Percentiles rank a stretch among this genome's conserved stretches.
Conservation (phyloP, 2,888 invertebrate genomes). For the Acanthosepion pharaonis region DNA sequence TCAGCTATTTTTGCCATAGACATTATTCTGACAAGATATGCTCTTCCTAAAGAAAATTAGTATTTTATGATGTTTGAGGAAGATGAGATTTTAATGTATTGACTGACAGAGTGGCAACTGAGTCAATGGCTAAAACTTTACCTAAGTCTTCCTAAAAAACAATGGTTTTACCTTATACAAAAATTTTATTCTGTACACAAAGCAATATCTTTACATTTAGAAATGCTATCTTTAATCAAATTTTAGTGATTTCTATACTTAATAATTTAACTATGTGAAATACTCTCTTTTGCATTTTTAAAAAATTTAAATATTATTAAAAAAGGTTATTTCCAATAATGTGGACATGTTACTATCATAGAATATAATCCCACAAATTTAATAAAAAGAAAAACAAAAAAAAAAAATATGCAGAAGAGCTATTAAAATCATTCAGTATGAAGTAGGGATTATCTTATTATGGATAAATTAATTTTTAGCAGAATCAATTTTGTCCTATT, state of each 20-base stretch:
- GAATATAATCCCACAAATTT: no score
- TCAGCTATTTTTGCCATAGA: constrained; percentile 15
- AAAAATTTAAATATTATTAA: no score
- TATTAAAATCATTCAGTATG: neutral
- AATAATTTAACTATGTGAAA: neutral
- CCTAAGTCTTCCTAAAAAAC: no score
- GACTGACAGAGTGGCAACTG: neutral
- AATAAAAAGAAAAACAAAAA: no score
- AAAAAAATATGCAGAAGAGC: no score
- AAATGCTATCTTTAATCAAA: neutral
- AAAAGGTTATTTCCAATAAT: no score
- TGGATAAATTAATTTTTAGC: neutral
- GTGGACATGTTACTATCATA: no score
- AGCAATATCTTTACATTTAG: neutral
- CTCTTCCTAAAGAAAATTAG: neutral
- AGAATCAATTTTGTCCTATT: neutral
- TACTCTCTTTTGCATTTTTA: neutral
- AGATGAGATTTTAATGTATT: neutral
- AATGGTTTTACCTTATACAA: neutral
- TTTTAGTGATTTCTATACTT: neutral
- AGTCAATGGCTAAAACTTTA: neutral
- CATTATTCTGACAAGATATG: neutral
- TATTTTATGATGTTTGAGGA: neutral
- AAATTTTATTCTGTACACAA: neutral
- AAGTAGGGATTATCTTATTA: neutral